phyloP scores from a whole-genome alignment of 2,797 vertebrate species.

The Tapirus indicus region DNA sequence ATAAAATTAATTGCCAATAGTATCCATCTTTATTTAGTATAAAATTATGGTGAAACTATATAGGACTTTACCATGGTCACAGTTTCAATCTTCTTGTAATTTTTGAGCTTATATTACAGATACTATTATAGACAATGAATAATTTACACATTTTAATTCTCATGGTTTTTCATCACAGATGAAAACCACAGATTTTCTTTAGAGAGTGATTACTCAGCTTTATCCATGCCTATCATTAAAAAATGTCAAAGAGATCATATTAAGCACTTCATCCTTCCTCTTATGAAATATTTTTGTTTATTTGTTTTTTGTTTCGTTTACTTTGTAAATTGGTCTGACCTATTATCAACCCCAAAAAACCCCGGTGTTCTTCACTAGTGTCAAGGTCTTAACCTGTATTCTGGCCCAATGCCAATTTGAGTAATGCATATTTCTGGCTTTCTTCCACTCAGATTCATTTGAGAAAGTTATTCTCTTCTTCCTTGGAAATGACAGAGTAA shows the following conservation, averaged over 20 bases:
- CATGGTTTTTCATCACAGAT: slow-evolving; percentile 24
- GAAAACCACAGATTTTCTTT: not conserved
- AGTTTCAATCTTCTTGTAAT: slow-evolving; percentile 19
- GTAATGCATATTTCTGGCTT: not conserved
- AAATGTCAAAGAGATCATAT: not conserved
- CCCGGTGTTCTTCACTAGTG: not conserved
- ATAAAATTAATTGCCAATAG: slow-evolving; percentile 43
- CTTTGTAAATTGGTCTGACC: not conserved
- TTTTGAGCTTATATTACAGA: slow-evolving; percentile 2
- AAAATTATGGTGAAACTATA: slow-evolving; percentile 57
- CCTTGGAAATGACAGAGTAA: not conserved
- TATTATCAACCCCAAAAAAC: not conserved
- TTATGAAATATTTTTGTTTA: not conserved
- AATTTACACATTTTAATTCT: slow-evolving; percentile 46
- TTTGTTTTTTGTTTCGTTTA: not conserved
- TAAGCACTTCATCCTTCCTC: not conserved
- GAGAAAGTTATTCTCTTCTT: not conserved
- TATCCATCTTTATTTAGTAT: not conserved
- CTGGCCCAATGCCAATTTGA: not conserved
- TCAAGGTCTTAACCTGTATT: not conserved
- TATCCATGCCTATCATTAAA: not conserved
- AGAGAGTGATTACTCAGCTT: not conserved
- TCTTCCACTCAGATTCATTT: not conserved
- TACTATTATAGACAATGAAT: not conserved
- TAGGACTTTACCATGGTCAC: not conserved